Percentiles rank a stretch among this genome's conserved stretches.
phyloP scores from a whole-genome alignment of 2,113 vertebrate genomes.

The Indri indri region DNA sequence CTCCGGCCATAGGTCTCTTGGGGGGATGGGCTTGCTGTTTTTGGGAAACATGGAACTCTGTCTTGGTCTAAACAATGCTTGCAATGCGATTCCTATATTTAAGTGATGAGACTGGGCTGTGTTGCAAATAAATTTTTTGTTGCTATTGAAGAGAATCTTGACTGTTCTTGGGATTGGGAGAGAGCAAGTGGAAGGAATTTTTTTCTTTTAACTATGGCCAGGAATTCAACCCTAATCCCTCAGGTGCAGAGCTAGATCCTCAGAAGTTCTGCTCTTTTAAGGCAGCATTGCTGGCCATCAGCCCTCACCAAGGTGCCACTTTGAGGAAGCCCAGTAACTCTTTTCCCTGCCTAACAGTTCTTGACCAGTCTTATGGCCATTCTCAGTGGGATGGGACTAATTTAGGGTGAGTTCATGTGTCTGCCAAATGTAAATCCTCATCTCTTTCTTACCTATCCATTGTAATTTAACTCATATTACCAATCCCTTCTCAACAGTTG shows the following conservation, averaged over 20 bases:
- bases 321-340: background rate
- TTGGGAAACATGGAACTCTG: background rate
- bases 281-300: background rate
- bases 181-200: background rate
- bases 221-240: background rate
- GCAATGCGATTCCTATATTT: background rate
- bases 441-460: background rate
- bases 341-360: background rate
- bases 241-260: background rate
- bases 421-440: conserved; percentile 8
- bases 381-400: background rate
- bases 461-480: background rate
- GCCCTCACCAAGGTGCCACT: background rate
- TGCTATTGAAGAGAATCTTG: background rate
- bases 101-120: conserved; percentile 15
- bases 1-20: background rate
- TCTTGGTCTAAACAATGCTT: background rate
- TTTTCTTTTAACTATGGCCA: background rate
- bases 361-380: background rate
- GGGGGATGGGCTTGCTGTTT: background rate
- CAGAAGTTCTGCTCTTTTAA: background rate
- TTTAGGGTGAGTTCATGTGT: background rate
- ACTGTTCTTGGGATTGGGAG: background rate
- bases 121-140: conserved; percentile 46
- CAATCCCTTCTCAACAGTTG: conserved; percentile 4